Conservation (phyloP, 2,113 vertebrate species). For the Chrysemys picta region DNA sequence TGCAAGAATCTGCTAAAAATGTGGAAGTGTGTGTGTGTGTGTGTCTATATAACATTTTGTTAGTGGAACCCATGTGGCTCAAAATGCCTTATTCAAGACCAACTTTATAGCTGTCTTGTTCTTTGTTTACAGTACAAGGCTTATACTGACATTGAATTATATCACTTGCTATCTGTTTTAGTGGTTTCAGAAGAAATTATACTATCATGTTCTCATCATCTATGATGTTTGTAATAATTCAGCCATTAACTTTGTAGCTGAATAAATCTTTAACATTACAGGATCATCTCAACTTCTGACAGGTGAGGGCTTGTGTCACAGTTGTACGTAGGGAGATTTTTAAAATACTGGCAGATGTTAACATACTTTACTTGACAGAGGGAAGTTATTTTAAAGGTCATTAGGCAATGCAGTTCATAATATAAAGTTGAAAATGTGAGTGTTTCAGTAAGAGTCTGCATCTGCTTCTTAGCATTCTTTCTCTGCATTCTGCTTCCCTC, state of each 20-base stretch:
- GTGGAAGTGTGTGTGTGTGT: too few species aligned
- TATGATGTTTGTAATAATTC: background rate
- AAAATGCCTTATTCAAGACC: background rate
- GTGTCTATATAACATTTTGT: too few species aligned
- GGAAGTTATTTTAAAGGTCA: background rate
- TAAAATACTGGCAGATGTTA: background rate
- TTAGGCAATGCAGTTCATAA: background rate
- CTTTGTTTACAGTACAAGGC: background rate
- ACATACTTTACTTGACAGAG: background rate
- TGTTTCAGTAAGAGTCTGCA: fast-evolving
- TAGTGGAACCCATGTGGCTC: background rate
- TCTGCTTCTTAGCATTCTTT: background rate
- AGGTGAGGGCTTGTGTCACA: background rate
- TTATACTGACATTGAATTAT: background rate
- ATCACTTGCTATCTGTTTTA: background rate
- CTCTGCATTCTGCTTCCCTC: background rate
- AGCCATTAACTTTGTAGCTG: background rate
- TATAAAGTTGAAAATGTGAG: background rate
- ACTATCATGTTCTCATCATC: background rate
- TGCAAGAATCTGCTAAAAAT: background rate
- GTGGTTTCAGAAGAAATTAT: background rate
- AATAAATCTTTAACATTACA: background rate
- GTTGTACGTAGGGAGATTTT: background rate
- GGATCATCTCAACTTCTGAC: background rate
- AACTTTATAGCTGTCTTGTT: background rate